Conservation (phyloP, 1,140 invertebrate species). For the Drosophila punjabiensis region DNA sequence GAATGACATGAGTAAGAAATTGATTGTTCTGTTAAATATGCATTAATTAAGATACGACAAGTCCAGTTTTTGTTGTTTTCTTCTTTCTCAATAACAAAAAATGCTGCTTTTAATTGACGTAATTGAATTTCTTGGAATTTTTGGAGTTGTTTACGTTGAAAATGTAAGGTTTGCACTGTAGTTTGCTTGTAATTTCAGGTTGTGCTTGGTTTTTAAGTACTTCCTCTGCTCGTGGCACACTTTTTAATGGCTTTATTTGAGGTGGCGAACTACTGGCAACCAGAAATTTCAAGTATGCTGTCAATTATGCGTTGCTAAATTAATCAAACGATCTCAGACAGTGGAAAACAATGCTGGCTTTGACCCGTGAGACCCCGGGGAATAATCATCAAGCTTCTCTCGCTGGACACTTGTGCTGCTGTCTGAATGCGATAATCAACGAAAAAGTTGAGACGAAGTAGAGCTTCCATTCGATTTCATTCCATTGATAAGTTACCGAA, state of each 20-base stretch:
- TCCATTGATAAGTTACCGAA: constrained; percentile 24
- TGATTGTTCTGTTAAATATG: constrained; percentile 46
- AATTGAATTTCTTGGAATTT: constrained; percentile 70
- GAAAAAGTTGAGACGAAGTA: constrained; percentile 18
- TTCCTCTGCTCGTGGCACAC: constrained; percentile 68
- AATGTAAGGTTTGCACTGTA: constrained; percentile 39
- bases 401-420: not conserved
- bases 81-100: constrained; percentile 17
- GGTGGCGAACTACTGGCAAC: not conserved
- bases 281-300: constrained; percentile 28
- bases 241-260: constrained; percentile 34
- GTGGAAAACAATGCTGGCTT: constrained; percentile 26
- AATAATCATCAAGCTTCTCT: constrained; percentile 13
- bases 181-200: constrained; percentile 53
- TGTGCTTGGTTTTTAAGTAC: constrained; percentile 3
- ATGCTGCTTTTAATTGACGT: constrained; percentile 60
- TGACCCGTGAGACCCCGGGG: constrained; percentile 12
- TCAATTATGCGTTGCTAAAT: constrained; percentile 23
- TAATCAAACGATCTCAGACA: constrained; percentile 33
- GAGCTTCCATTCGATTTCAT: not conserved
- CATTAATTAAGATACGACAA: constrained; percentile 59
- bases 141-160: constrained; percentile 39
- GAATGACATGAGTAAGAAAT: constrained; percentile 27
- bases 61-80: constrained; percentile 16
- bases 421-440: constrained; percentile 25